Percentiles rank a stretch among this genome's conserved stretches.
Conservation (phyloP, 1,140 invertebrate species). For the Chionoecetes opilio region DNA sequence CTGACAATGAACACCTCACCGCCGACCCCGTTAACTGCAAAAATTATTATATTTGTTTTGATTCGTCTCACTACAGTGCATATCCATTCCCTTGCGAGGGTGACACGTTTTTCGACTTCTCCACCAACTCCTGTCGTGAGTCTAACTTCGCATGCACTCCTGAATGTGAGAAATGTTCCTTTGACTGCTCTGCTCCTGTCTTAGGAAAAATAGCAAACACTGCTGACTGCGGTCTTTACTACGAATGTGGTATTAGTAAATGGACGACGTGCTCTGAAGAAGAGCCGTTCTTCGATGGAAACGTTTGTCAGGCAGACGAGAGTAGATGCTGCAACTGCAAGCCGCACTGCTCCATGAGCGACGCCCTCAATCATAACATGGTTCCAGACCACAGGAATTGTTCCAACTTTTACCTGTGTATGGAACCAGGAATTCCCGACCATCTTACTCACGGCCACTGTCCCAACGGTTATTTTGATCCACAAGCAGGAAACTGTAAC, state of each 20-base stretch:
- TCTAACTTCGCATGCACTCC: background rate
- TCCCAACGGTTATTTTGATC: background rate
- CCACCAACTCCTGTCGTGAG: background rate
- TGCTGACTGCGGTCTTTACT: background rate
- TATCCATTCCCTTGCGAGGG: background rate
- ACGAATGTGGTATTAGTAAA: background rate
- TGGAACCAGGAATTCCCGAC: background rate
- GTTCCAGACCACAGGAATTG: background rate
- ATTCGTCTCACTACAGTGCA: background rate
- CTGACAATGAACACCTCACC: background rate
- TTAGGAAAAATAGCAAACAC: background rate
- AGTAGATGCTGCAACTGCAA: background rate
- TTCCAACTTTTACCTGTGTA: background rate
- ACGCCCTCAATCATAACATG: background rate
- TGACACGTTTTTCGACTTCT: background rate
- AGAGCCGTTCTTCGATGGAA: background rate
- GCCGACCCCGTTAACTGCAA: conserved; percentile 28
- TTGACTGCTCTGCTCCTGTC: background rate
- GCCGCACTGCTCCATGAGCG: background rate
- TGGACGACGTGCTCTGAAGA: background rate
- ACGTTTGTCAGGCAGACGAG: background rate
- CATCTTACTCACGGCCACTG: background rate
- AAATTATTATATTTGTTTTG: background rate
- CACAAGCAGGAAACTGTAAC: background rate
- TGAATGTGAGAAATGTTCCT: conserved; percentile 34